Evolutionary conservation across 2,888 invertebrate species (phyloP).

Genomic region (Eilema griseolum): DNA sequence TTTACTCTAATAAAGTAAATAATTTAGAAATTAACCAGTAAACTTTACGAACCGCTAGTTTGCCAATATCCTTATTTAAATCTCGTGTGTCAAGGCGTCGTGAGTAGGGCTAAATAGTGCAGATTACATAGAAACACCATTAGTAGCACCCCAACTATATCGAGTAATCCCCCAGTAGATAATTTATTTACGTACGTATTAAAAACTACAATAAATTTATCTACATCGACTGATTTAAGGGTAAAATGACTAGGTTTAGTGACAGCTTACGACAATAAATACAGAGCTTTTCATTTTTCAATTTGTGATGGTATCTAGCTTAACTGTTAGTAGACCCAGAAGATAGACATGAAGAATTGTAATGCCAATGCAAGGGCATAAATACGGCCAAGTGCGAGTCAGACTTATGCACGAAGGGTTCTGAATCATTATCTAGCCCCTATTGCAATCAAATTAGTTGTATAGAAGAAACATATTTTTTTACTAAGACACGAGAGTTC

Average conservation of each 20-base stretch:
- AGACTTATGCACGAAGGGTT: no score
- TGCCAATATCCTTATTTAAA: conserved; percentile 59
- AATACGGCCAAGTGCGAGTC: no score
- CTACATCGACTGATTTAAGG: not conserved
- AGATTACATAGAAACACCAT: conserved; percentile 84
- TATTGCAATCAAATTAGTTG: no score
- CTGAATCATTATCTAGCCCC: no score
- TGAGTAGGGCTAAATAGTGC: conserved; percentile 72
- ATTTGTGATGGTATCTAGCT: not conserved
- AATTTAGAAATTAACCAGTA: not conserved
- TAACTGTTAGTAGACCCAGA: not conserved
- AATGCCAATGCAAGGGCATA: no score
- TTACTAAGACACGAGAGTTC: no score
- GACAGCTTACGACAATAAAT: not conserved
- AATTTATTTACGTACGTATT: conserved; percentile 50
- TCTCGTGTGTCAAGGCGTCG: conserved; percentile 58
- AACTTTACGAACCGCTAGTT: conserved; percentile 3
- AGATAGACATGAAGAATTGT: no score
- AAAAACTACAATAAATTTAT: conserved; percentile 10
- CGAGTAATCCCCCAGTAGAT: conserved; percentile 62
- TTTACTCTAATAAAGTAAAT: not conserved
- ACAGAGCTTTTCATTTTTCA: not conserved
- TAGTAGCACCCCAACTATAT: conserved; percentile 56
- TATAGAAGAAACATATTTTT: no score
- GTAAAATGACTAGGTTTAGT: not conserved